Evolutionary conservation across 1,140 invertebrate genomes (phyloP).

Genomic region (Cecropterus lyciades): DNA sequence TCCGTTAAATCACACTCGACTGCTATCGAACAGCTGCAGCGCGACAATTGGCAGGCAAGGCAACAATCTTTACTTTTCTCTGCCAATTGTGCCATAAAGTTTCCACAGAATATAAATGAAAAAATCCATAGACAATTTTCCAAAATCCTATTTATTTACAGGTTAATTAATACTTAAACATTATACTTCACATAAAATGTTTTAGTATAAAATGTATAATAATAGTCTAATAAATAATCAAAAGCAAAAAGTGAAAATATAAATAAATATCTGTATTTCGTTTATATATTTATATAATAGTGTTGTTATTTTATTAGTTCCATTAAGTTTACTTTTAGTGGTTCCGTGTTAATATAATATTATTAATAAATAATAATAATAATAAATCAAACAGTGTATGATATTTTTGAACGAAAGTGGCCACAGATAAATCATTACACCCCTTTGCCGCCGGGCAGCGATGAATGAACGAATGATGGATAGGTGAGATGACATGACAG

Average conservation of each 20-base stretch:
- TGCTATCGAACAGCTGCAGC: constrained; percentile 66
- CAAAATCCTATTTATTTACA: too few species aligned
- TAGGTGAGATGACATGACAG: constrained; percentile 66
- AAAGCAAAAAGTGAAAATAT: too few species aligned
- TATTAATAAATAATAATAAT: too few species aligned
- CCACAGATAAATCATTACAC: constrained; percentile 1
- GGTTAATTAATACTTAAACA: too few species aligned
- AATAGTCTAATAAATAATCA: too few species aligned
- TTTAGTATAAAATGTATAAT: too few species aligned
- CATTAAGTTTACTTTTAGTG: too few species aligned
- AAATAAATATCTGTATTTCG: too few species aligned
- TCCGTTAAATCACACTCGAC: constrained; percentile 63
- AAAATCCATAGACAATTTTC: constrained; percentile 18
- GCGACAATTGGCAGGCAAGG: constrained; percentile 44
- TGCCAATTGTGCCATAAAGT: neutral
- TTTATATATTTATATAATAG: too few species aligned
- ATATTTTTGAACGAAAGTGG: constrained; percentile 1
- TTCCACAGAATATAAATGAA: constrained; percentile 21
- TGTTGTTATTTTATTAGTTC: too few species aligned
- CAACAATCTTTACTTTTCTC: constrained; percentile 32
- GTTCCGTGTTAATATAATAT: too few species aligned
- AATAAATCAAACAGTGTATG: neutral
- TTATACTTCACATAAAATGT: too few species aligned
- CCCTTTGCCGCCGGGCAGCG: constrained; percentile 1
- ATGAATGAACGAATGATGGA: constrained; percentile 47